A percentile compares a stretch with the other conserved stretches of the same genome.
phyloP scores from a whole-genome alignment of 2,888 invertebrate species.

The Lucinisca nassula region DNA sequence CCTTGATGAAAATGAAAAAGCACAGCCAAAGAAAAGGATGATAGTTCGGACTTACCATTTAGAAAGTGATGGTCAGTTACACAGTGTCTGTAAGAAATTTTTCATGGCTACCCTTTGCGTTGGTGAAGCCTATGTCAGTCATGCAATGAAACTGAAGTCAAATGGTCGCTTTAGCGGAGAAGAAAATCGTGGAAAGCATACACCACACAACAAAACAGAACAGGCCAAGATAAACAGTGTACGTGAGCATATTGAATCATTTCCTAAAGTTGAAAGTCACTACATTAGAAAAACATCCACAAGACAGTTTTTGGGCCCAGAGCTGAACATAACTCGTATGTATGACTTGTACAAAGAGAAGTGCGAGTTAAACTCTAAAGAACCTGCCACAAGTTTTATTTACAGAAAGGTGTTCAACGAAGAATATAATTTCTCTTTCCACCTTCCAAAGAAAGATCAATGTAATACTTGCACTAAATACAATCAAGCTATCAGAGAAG shows the following conservation, averaged over 20 bases:
- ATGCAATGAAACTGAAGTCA: slow-evolving; percentile 41
- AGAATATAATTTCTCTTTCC: slow-evolving; percentile 56
- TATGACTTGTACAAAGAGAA: slow-evolving; percentile 39
- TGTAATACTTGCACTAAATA: slow-evolving; percentile 51
- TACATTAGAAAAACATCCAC: slow-evolving; percentile 51
- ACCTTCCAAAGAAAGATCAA: slow-evolving; percentile 61
- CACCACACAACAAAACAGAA: slow-evolving; percentile 39
- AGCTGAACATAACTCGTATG: slow-evolving; percentile 44
- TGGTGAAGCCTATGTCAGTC: slow-evolving; percentile 39
- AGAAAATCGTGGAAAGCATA: slow-evolving; percentile 41
- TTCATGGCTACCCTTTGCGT: slow-evolving; percentile 49
- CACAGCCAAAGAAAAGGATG: slow-evolving; percentile 19
- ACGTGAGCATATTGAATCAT: slow-evolving; percentile 58
- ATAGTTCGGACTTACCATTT: slow-evolving; percentile 18
- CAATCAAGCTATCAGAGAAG: slow-evolving; percentile 9
- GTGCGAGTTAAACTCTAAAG: not conserved
- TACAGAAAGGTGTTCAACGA: slow-evolving; percentile 45
- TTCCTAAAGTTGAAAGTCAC: slow-evolving; percentile 54
- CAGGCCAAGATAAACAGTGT: slow-evolving; percentile 15
- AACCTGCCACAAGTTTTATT: slow-evolving; percentile 24
- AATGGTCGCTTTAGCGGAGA: slow-evolving; percentile 24
- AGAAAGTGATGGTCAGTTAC: slow-evolving; percentile 13
- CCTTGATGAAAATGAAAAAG: slow-evolving; percentile 3
- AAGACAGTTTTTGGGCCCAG: slow-evolving; percentile 39
- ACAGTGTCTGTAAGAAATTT: slow-evolving; percentile 48